Evolutionary conservation across 2,113 vertebrate genomes (phyloP).

Genomic region (Cyprinodon tularosa): DNA sequence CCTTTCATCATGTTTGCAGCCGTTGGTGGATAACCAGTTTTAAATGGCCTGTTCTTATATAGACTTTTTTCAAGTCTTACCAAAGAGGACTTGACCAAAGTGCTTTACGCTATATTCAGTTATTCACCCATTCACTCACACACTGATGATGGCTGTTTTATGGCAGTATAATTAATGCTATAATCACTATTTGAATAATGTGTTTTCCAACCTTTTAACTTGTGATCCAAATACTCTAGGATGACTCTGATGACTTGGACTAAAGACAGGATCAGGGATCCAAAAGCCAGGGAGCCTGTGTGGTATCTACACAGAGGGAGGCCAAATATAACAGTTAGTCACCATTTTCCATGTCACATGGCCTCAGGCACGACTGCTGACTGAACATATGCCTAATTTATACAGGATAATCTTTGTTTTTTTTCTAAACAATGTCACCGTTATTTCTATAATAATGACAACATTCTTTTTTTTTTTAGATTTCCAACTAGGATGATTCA

Average conservation of each 20-base stretch:
- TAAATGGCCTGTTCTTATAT: background rate
- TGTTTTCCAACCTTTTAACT: conserved; percentile 85
- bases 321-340: conserved; percentile 7
- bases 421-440: background rate
- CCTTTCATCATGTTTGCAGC: background rate
- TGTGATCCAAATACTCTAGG: conserved; percentile 93
- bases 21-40: background rate
- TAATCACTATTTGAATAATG: background rate
- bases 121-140: too few relatives aligned
- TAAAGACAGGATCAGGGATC: conserved; percentile 89
- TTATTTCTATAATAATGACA: background rate
- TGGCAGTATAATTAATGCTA: too few relatives aligned
- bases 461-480: background rate
- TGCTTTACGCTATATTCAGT: too few relatives aligned
- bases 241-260: conserved; percentile 90
- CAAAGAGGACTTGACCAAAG: too few relatives aligned
- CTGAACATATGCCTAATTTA: conserved; percentile 5
- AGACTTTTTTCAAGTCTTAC: too few relatives aligned
- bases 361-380: background rate
- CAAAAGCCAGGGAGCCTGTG: conserved; percentile 93
- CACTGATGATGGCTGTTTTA: too few relatives aligned
- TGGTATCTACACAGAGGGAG: conserved; percentile 84
- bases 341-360: background rate
- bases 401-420: background rate
- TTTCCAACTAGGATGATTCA: background rate